Conservation (phyloP, 2,888 invertebrate genomes). For the Apodemia duryi region DNA sequence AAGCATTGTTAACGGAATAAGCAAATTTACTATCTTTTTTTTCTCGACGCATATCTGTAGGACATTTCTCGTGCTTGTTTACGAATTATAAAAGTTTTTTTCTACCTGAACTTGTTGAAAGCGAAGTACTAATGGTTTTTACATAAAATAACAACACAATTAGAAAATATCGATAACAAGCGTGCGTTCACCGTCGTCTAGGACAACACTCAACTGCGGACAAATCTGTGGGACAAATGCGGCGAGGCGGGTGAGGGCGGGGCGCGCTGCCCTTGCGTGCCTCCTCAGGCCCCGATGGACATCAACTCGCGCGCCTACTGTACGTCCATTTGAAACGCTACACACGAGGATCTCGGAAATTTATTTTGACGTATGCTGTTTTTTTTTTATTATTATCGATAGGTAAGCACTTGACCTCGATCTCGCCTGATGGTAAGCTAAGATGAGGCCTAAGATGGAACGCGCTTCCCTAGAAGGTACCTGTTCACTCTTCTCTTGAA, state of each 20-base stretch:
- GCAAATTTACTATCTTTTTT: slow-evolving; percentile 19
- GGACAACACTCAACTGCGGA: slow-evolving; percentile 5
- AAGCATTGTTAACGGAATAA: slow-evolving; percentile 23
- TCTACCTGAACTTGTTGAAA: slow-evolving; percentile 11
- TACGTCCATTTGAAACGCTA: too few species aligned
- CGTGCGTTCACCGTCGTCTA: slow-evolving; percentile 16
- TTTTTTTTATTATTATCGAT: too few species aligned
- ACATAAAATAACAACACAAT: background rate
- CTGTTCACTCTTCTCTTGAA: too few species aligned
- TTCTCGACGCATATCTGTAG: slow-evolving; percentile 23
- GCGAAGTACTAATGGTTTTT: background rate
- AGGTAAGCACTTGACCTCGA: too few species aligned
- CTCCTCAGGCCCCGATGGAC: too few species aligned
- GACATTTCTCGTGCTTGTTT: slow-evolving; percentile 21
- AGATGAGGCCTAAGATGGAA: too few species aligned
- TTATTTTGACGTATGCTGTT: too few species aligned
- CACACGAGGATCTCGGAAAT: too few species aligned
- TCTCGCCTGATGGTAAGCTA: too few species aligned
- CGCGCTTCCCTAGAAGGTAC: too few species aligned
- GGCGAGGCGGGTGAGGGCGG: slow-evolving; percentile 12
- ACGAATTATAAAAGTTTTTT: slow-evolving; percentile 16
- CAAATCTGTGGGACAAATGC: background rate
- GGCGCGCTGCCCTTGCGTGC: too few species aligned
- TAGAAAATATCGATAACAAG: slow-evolving; percentile 3
- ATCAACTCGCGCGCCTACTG: too few species aligned